Evolutionary conservation across 2,888 invertebrate species (phyloP).

Genomic region (Cordilura impudica): DNA sequence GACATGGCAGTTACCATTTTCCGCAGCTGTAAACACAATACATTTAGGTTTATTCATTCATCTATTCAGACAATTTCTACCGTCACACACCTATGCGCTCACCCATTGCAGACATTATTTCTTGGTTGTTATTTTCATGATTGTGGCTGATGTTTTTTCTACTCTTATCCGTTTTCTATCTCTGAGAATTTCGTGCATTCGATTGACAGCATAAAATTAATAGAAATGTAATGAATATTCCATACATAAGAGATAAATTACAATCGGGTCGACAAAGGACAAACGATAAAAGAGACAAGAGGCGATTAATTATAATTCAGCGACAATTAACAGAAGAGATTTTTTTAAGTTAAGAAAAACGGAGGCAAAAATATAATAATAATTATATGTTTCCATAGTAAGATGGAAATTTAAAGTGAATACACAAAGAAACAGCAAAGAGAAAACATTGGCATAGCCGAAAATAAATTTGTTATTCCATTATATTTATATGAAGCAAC

Average conservation of each 20-base stretch:
- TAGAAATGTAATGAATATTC: slow-evolving; percentile 56
- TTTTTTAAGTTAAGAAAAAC: too few species aligned
- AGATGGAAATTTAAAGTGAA: too few species aligned
- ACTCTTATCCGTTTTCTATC: slow-evolving; percentile 9
- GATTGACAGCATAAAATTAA: slow-evolving; percentile 62
- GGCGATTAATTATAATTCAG: too few species aligned
- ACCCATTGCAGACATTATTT: neutral
- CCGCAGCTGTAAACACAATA: slow-evolving; percentile 59
- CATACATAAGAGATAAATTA: slow-evolving; percentile 43
- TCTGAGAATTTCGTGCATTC: slow-evolving; percentile 36
- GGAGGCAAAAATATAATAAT: too few species aligned
- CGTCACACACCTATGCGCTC: neutral
- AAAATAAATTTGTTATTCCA: too few species aligned
- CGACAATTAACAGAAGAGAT: too few species aligned
- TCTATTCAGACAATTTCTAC: slow-evolving; percentile 10
- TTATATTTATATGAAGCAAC: too few species aligned
- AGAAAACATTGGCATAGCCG: too few species aligned
- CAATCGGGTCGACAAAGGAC: too few species aligned
- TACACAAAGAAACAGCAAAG: too few species aligned
- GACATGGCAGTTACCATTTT: slow-evolving; percentile 62
- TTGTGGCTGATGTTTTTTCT: slow-evolving; percentile 16
- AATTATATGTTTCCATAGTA: too few species aligned
- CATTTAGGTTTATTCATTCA: slow-evolving; percentile 57
- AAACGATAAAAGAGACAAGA: too few species aligned
- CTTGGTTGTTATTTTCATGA: slow-evolving; percentile 3